phyloP scores from a whole-genome alignment of 2,888 invertebrate genomes.

The Ganaspis brasiliensis region DNA sequence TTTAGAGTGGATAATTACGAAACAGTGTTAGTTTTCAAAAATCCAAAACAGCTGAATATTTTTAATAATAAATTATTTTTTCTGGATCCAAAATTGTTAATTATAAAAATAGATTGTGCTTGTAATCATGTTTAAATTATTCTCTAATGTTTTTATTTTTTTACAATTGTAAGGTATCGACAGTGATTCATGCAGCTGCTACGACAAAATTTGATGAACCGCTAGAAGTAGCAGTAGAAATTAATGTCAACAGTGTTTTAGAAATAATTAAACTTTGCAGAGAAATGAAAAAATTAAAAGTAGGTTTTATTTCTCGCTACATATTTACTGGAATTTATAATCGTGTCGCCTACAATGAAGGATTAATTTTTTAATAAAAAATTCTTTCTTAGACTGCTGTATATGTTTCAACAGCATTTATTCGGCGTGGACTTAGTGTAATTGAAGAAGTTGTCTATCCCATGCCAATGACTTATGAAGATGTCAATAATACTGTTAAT shows the following conservation, averaged over 20 bases:
- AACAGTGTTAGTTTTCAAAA: too few relatives aligned
- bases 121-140: not conserved
- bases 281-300: not conserved
- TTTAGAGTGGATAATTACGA: too few relatives aligned
- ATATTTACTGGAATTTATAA: not conserved
- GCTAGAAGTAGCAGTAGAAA: not conserved
- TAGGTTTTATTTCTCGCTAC: too few relatives aligned
- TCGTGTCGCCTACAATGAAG: not conserved
- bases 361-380: not conserved
- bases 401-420: conserved; percentile 19
- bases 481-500: not conserved
- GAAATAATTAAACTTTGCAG: conserved; percentile 13
- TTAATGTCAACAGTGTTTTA: conserved; percentile 13
- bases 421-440: not conserved
- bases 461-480: conserved; percentile 3
- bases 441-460: conserved; percentile 16
- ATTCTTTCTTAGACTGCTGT: not conserved
- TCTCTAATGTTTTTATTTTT: too few relatives aligned
- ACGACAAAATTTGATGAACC: conserved; percentile 12
- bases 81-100: too few relatives aligned
- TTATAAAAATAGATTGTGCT: too few relatives aligned
- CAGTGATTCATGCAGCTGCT: not conserved
- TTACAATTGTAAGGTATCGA: not conserved
- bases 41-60: too few relatives aligned
- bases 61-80: too few relatives aligned